These are phyloP conservation scores for Bombyx huttoni DNA, from an alignment of 2,888 invertebrate genomes.

Conservation along the genomic window DNA sequence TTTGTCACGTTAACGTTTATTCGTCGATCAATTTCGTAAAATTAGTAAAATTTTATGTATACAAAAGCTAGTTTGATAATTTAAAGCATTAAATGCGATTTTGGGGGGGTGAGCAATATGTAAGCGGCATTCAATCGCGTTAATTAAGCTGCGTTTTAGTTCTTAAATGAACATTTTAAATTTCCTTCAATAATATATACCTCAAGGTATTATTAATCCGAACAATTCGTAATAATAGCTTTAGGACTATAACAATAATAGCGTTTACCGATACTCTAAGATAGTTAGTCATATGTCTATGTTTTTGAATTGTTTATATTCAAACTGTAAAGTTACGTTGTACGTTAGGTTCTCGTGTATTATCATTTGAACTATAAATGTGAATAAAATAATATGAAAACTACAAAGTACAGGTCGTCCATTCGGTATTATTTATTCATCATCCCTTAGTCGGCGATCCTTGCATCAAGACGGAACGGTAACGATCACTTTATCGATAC, in stretches of 20 bases:
- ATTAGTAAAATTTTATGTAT: constrained; percentile 49
- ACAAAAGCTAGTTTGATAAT: constrained; percentile 53
- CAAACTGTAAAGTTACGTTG: constrained; percentile 61
- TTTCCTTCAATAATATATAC: constrained; percentile 16
- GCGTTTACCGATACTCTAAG: constrained; percentile 59
- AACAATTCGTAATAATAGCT: constrained; percentile 66
- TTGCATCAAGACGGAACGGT: constrained; percentile 66
- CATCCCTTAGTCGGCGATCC: constrained; percentile 59
- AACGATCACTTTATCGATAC: constrained; percentile 68
- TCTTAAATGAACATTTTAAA: constrained; percentile 13
- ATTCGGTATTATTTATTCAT: constrained; percentile 55
- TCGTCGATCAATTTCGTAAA: constrained; percentile 51
- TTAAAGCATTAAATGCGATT: constrained; percentile 59
- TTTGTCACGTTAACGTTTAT: constrained; percentile 57
- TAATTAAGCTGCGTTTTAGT: constrained; percentile 27
- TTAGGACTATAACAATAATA: constrained; percentile 67
- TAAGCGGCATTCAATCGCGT: constrained; percentile 28
- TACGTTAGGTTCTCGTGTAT: constrained; percentile 64
- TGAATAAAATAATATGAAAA: constrained; percentile 65
- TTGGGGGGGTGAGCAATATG: constrained; percentile 46
- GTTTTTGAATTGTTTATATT: constrained; percentile 72
- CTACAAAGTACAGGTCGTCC: constrained; percentile 46
- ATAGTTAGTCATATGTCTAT: constrained; percentile 35
- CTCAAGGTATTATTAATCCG: constrained; percentile 49
- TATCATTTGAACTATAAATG: constrained; percentile 63